phyloP scores from a whole-genome alignment of 2,888 invertebrate genomes.

The Trachelus stipa region DNA sequence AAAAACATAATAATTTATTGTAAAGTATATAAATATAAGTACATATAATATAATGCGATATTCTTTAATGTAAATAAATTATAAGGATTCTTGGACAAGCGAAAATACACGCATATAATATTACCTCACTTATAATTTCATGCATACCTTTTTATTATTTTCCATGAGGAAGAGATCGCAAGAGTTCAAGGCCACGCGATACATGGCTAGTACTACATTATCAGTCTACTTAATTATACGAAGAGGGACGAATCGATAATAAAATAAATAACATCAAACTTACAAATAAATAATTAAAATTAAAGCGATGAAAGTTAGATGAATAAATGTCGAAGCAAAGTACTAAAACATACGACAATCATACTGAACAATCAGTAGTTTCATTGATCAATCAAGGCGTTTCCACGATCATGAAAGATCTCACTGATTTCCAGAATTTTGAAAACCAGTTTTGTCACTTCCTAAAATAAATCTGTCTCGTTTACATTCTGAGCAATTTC shows the following conservation, averaged over 20 bases:
- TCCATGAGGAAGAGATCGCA: background rate
- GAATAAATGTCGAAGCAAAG: background rate
- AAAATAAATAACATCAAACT: background rate
- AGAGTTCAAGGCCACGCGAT: background rate
- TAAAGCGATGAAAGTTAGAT: background rate
- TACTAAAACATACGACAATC: background rate
- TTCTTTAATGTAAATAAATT: constrained; percentile 41
- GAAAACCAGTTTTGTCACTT: background rate
- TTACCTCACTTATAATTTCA: background rate
- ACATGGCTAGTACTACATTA: background rate
- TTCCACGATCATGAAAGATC: background rate
- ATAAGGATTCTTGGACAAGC: constrained; percentile 1
- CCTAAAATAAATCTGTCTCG: background rate
- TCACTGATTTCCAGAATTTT: background rate
- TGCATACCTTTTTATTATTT: background rate
- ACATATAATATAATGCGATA: constrained; percentile 37
- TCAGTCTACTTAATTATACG: background rate
- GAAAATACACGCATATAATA: background rate
- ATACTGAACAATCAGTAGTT: background rate
- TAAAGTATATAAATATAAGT: constrained; percentile 45
- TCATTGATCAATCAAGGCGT: background rate
- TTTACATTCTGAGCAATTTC: constrained; percentile 5
- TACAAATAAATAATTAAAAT: background rate
- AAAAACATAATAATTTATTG: constrained; percentile 35
- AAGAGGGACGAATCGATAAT: background rate